Evolutionary conservation across 2,113 vertebrate genomes (phyloP).

Genomic region (Pedionomus torquatus): DNA sequence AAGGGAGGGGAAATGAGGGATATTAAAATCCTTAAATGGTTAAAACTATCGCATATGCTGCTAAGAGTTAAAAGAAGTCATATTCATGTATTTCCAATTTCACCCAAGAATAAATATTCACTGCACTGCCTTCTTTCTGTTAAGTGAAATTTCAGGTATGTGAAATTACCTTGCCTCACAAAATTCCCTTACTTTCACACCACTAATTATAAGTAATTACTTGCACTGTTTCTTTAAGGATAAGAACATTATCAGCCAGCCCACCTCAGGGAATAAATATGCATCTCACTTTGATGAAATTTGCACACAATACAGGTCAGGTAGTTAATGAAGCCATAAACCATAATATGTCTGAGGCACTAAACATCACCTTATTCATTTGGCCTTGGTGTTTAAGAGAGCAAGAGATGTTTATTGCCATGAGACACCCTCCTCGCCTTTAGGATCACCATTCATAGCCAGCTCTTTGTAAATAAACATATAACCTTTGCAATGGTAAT

Average conservation of each 20-base stretch:
- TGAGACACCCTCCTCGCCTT: slow-evolving; percentile 66
- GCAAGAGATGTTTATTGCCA: slow-evolving; percentile 72
- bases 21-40: neutral
- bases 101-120: slow-evolving; percentile 2
- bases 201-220: slow-evolving; percentile 72
- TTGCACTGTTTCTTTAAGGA: slow-evolving; percentile 63
- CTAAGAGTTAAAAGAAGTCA: neutral
- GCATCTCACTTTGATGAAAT: slow-evolving; percentile 70
- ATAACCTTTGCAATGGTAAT: slow-evolving; percentile 82
- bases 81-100: neutral
- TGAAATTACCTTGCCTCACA: slow-evolving; percentile 40
- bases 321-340: slow-evolving; percentile 77
- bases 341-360: slow-evolving; percentile 53
- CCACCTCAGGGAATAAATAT: slow-evolving; percentile 66
- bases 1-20: neutral
- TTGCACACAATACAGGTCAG: slow-evolving; percentile 74
- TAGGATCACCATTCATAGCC: slow-evolving; percentile 68
- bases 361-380: slow-evolving; percentile 66
- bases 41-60: neutral
- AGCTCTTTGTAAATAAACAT: slow-evolving; percentile 82
- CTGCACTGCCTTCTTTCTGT: neutral
- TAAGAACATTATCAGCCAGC: slow-evolving; percentile 55
- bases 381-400: slow-evolving; percentile 70
- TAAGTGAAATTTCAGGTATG: slow-evolving; percentile 40
- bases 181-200: slow-evolving; percentile 57